Evolutionary conservation across 2,797 vertebrate genomes (phyloP).

Genomic region (Coluber constrictor): DNA sequence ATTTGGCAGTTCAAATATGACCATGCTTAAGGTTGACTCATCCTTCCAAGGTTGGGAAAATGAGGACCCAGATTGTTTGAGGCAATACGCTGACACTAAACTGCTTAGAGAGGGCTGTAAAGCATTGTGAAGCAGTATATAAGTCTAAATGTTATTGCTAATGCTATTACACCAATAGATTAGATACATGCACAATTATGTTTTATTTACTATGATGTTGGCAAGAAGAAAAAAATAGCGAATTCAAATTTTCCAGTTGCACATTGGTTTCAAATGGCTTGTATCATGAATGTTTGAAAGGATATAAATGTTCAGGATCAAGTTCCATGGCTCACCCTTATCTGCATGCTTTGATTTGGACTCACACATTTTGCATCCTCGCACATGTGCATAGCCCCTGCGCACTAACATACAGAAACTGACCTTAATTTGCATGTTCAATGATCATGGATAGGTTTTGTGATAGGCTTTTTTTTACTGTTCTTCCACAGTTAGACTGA

Average conservation of each 20-base stretch:
- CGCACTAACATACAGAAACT: not conserved
- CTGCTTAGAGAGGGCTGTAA: too few relatives aligned
- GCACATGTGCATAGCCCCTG: not conserved
- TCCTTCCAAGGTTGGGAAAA: too few relatives aligned
- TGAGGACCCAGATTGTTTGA: too few relatives aligned
- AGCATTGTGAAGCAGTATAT: too few relatives aligned
- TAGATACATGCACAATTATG: not conserved
- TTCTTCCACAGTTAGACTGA: not conserved
- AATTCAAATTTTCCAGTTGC: not conserved
- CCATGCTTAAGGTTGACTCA: too few relatives aligned
- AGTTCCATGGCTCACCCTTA: not conserved
- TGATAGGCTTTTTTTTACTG: not conserved
- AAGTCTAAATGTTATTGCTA: too few relatives aligned
- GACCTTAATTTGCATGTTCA: not conserved
- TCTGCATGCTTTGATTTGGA: not conserved
- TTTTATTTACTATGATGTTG: not conserved
- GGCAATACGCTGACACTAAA: too few relatives aligned
- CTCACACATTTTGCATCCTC: not conserved
- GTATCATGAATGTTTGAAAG: not conserved
- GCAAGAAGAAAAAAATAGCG: not conserved
- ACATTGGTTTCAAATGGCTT: not conserved
- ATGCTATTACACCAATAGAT: not conserved
- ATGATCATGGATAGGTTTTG: not conserved
- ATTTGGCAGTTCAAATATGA: too few relatives aligned
- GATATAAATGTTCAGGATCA: not conserved